A percentile compares a stretch with the other conserved stretches of the same genome.
These are phyloP conservation scores for Diarsia dahlii DNA, from an alignment of 2,888 invertebrate species.

Conservation along the genomic window DNA sequence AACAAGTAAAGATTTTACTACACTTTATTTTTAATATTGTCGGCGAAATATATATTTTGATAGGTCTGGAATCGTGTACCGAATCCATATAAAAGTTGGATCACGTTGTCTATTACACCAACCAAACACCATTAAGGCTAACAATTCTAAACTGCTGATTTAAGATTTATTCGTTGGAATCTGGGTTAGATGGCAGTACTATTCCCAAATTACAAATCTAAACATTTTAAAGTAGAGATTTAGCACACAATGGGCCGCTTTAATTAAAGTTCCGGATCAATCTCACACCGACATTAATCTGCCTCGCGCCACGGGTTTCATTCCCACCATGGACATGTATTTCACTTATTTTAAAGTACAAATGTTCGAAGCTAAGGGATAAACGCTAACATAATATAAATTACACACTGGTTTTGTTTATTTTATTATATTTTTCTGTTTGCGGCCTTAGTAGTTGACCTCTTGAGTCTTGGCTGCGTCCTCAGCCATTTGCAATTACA, in stretches of 20 bases:
- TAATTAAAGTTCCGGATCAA: constrained; percentile 31
- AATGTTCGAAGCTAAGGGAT: background rate
- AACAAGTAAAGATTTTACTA: background rate
- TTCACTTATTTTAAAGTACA: background rate
- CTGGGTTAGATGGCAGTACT: background rate
- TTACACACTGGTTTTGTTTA: background rate
- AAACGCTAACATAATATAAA: background rate
- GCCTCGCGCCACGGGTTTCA: background rate
- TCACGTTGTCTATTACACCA: background rate
- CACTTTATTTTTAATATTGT: too few relatives aligned
- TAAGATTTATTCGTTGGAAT: background rate
- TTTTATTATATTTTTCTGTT: constrained; percentile 30
- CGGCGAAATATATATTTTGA: too few relatives aligned
- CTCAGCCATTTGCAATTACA: constrained; percentile 27
- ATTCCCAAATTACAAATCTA: background rate
- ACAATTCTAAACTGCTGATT: background rate
- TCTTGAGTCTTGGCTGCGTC: constrained; percentile 28
- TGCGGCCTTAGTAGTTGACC: constrained; percentile 42
- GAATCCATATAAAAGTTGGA: background rate
- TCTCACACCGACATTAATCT: constrained; percentile 6
- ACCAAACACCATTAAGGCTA: background rate
- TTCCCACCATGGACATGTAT: background rate
- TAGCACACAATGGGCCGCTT: background rate
- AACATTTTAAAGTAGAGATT: constrained; percentile 6
- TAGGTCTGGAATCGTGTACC: background rate